Evolutionary conservation across 2,888 invertebrate genomes (phyloP), one percentile per base, ranked within the genome.

Genomic region (Tenthredo distinguenda): DNA sequence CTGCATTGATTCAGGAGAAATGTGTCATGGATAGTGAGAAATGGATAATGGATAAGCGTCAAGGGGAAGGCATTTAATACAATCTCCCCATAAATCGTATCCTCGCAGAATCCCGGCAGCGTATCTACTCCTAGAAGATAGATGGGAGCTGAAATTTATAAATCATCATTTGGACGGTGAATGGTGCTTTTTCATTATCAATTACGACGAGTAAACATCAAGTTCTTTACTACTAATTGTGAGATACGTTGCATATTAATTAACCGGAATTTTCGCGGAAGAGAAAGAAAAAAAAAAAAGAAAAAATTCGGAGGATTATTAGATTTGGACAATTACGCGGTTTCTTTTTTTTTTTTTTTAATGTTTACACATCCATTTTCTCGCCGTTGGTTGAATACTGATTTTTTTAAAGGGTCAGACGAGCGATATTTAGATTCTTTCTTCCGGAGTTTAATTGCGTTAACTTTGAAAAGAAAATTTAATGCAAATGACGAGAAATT

Each of bases 41-140:
- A 77, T 77, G 77, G 77, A 77, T 77, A 77, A 77, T 50, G 55
- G 77, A 77, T 77, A 77, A 26, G 31, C 77, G 77, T 77, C 77
- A 55, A 77, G 47, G 50, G 77, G 55, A 77, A 55, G 77, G 77
- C 77, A 55, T 77, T 76, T 47, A 55, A 77, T 77, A 50, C 77
- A 77, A 77, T 77, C 40, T 77, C 31, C 77, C 77, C 47, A 77
- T 77, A 77, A 77, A 77, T 77, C 77, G 77, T 40, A 77, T 77
- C 55, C 34, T 55, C 77, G 31, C 50, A 47, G 47, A 6, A 50
- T 77, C 55, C 77, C 50, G 40, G 77, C 40, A 50, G 50, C 47
- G 50, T 77, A 77, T 77, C 77, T 47, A 26, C 77, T 77, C 15
- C 34, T 43, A 77, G 34, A 77, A 50, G 50, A 77, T 77, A 55